Evolutionary conservation across 2,113 vertebrate genomes (phyloP).

Genomic region (Baryphthengus martii): DNA sequence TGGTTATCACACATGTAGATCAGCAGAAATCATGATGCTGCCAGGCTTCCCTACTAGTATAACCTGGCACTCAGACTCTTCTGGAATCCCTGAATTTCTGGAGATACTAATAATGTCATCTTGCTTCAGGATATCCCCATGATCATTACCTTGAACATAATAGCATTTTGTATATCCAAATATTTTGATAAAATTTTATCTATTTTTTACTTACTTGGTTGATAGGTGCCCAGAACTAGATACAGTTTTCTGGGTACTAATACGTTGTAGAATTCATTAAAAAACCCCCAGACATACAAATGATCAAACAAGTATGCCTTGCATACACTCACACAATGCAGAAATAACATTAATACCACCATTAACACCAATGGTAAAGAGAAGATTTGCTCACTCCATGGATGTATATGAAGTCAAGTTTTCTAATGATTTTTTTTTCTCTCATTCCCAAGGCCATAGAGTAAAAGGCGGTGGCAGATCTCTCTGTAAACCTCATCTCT

Average conservation of each 20-base stretch:
- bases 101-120: background rate
- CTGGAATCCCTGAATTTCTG: background rate
- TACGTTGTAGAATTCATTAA: background rate
- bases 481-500: background rate
- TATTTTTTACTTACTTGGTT: background rate
- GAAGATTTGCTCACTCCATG: background rate
- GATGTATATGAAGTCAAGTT: background rate
- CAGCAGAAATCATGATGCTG: background rate
- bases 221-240: background rate
- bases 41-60: background rate
- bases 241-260: background rate
- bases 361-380: background rate
- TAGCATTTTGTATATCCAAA: background rate
- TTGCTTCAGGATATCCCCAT: background rate
- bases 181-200: background rate
- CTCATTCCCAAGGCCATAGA: background rate
- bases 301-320: background rate
- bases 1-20: background rate
- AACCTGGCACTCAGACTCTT: background rate
- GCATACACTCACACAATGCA: background rate
- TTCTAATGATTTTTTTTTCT: background rate
- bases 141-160: background rate
- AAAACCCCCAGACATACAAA: rapidly evolving
- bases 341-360: background rate
- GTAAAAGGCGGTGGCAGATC: background rate